Evolutionary conservation across 2,113 vertebrate genomes (phyloP).

Genomic region (Amblyornis subalaris): DNA sequence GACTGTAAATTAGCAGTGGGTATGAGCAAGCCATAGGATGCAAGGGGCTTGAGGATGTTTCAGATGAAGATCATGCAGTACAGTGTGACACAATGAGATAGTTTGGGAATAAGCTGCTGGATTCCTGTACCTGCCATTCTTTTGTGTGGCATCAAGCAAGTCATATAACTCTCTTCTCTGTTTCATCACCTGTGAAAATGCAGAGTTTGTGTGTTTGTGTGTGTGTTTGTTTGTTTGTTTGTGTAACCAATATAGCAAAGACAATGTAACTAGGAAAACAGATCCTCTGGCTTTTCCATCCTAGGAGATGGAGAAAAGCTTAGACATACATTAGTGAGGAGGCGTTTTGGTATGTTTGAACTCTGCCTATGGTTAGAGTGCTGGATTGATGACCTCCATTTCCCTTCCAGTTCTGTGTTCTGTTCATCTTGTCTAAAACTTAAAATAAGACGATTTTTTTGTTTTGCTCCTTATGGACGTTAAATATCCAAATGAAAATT

Average conservation of each 20-base stretch:
- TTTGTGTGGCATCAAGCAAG: neutral
- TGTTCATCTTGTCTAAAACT: neutral
- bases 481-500: neutral
- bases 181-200: constrained; percentile 15
- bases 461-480: neutral
- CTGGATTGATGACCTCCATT: neutral
- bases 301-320: neutral
- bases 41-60: neutral
- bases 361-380: neutral
- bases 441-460: neutral
- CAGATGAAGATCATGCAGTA: neutral
- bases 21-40: neutral
- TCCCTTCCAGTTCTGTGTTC: neutral
- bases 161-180: neutral
- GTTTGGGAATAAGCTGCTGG: neutral
- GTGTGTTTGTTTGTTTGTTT: neutral
- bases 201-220: no score
- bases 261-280: neutral
- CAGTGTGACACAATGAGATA: neutral
- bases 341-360: neutral
- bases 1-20: neutral
- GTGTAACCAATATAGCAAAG: neutral
- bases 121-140: neutral
- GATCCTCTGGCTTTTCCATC: neutral
- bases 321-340: neutral